Base-by-base conservation (phyloP, 2,797 vertebrate genomes). In the Artibeus jamaicensis region DNA sequence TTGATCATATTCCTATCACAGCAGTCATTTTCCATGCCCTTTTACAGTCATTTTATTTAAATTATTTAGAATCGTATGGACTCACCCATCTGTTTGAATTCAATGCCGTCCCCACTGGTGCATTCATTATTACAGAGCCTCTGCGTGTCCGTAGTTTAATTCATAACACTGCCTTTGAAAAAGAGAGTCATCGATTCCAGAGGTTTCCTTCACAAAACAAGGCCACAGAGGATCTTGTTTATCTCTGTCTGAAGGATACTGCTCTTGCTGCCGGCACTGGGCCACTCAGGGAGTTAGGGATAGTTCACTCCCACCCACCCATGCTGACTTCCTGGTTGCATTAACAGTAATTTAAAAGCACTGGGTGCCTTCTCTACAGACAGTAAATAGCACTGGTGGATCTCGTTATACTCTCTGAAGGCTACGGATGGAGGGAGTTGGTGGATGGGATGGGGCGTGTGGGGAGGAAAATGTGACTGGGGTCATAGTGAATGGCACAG, bases 41-140 rank as follows among this genome's bases (percentile, higher is more conserved):
- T 59, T 79, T 11, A 9, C n/a, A 96, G 78, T 85, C 65, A 22
- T 84, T 93, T 87, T 87, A 70, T 70, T 86, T 95, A 92, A 71
- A 37, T 93, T 89, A 32, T 1, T 39, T 92, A 93, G 76, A 89
- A 70, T 44, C 11, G 0, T 44, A 34, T 78, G 34, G 34, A 70
- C 55, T 94, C 57, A 65, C 34, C 44, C 22, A 37, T 73, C 81
- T 93, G 3, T 73, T 70, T 77, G 78, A 92, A n/a, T n/a, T n/a
- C n/a, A 83, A 11, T 50, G 3, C 32, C 21, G 2, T 59, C 42
- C 21, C 22, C 42, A 11, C 9, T 34, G 55, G 26, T 39, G 5
- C 21, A 37, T 89, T 83, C 26, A 19, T 77, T 93, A 84, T 70
- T 78, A 57, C 34, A 77, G 76, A 89, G 68, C 57, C 46, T 46